A percentile compares a stretch with the other conserved stretches of the same genome.
phyloP scores from a whole-genome alignment of 2,888 invertebrate genomes.

The Drosophila limbata region DNA sequence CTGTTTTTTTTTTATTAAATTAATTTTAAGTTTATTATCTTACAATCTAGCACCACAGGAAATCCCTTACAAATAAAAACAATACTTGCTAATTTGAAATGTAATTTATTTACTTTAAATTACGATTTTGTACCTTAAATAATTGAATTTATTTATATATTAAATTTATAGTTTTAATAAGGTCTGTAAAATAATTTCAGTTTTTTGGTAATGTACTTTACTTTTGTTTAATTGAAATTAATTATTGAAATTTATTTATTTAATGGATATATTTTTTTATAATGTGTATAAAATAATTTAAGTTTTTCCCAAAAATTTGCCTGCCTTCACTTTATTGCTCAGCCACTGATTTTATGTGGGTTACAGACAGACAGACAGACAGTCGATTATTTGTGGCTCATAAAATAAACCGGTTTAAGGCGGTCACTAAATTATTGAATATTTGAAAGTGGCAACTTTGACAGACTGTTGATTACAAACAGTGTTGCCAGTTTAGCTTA shows the following conservation, averaged over 20 bases:
- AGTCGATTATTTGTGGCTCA: background rate
- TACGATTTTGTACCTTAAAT: no score
- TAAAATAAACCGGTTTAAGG: slow-evolving; percentile 55
- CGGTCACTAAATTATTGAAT: slow-evolving; percentile 44
- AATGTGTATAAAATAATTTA: background rate
- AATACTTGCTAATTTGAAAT: no score
- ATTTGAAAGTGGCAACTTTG: slow-evolving; percentile 55
- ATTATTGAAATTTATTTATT: no score
- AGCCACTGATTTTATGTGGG: slow-evolving; percentile 34
- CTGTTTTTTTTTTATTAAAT: background rate
- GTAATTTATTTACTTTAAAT: no score
- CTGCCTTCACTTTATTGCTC: slow-evolving; percentile 24
- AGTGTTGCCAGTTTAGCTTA: background rate
- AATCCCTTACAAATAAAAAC: background rate
- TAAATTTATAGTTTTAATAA: no score
- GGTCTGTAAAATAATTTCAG: no score
- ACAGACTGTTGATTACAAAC: slow-evolving; percentile 14
- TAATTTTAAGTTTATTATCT: background rate
- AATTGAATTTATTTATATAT: no score
- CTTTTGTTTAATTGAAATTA: no score
- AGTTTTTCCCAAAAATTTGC: background rate
- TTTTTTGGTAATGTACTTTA: no score
- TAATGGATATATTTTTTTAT: no score
- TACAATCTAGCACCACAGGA: background rate
- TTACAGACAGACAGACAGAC: slow-evolving; percentile 17